Base-by-base conservation (phyloP, 2,888 invertebrate genomes). In the Torymus auratus region DNA sequence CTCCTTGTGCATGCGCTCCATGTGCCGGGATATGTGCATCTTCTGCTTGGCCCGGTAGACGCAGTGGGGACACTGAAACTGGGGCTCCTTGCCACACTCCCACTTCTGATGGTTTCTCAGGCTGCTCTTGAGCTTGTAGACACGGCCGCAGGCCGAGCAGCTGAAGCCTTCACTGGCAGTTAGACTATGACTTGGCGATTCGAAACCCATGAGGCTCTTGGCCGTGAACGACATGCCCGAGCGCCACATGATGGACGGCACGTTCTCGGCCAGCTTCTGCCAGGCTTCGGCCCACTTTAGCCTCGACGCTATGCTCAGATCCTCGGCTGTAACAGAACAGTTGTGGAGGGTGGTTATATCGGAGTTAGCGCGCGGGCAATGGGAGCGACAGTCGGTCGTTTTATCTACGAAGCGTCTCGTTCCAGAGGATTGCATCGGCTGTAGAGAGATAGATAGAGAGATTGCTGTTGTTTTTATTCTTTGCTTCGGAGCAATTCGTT, bases 101-200 rank as follows among this genome's bases (percentile, higher is more conserved):
- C 89, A 88, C 62, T 87, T 88, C 71, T 86, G 86, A 82, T 91
- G 91, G 67, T 90, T 90, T 67, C 87, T 83, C 61, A 91, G 84
- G 56, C 90, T 89, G 79, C 86, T 85, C 64, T 85, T 84, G 15
- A 88, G 87, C 76, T 88, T 89, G 85, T 91, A 91, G 81, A 94
- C 94, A 85, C 96, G 93, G 82, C 95, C 95, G 91, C 96, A 96
- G 89, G 95, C 95, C 82, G 94, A 93, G 91, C 95, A 96, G 68
- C 93, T 93, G 92, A 95, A 95, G 85, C 92, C 91, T 3, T 83
- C 82, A 68, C 75, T 79, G 12, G 79, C 20, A 23, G 73, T 70
- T 20, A 72, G 28, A 23, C 55, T 76, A 15, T 28, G 28, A 28
- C 28, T 28, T 1, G 28, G 28, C 1, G 56, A 50, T 58, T 72